These are phyloP conservation scores for Chrosomus eos DNA, from an alignment of 2,797 vertebrate genomes.

Conservation along the genomic window DNA sequence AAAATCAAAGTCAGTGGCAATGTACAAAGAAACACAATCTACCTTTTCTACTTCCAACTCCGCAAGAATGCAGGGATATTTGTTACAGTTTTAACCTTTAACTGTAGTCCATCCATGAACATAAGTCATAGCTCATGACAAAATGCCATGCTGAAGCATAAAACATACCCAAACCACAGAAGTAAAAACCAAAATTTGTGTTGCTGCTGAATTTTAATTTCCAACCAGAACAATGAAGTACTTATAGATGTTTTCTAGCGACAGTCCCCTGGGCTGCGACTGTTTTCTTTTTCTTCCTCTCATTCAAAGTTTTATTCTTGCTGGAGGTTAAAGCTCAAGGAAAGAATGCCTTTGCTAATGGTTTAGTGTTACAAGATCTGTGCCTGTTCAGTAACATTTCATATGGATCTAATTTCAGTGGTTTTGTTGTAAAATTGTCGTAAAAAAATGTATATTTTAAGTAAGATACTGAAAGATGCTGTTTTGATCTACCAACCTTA, in stretches of 20 bases:
- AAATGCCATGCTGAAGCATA: background rate
- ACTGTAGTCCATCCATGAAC: background rate
- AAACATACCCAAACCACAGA: background rate
- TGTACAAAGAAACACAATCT: slow-evolving; percentile 47
- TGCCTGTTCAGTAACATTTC: slow-evolving; percentile 62
- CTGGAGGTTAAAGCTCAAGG: slow-evolving; percentile 41
- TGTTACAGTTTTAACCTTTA: background rate
- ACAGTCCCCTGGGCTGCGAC: slow-evolving; percentile 30
- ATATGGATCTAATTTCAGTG: slow-evolving; percentile 71
- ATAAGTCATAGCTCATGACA: background rate
- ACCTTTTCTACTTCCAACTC: background rate
- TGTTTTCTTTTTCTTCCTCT: slow-evolving; percentile 50
- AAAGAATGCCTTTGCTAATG: slow-evolving; percentile 45
- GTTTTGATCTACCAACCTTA: slow-evolving; percentile 2
- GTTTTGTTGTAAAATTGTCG: slow-evolving; percentile 19
- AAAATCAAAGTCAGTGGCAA: slow-evolving; percentile 45
- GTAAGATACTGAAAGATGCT: background rate
- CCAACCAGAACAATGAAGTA: slow-evolving; percentile 35
- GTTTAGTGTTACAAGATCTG: slow-evolving; percentile 57
- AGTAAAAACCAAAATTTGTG: background rate
- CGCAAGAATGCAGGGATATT: background rate
- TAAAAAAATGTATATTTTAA: too few species aligned
- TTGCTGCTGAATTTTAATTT: background rate
- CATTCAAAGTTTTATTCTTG: slow-evolving; percentile 54
- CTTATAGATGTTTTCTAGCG: slow-evolving; percentile 29